Conservation (phyloP, 2,113 vertebrate genomes). For the Chlorodrepanis virens region DNA sequence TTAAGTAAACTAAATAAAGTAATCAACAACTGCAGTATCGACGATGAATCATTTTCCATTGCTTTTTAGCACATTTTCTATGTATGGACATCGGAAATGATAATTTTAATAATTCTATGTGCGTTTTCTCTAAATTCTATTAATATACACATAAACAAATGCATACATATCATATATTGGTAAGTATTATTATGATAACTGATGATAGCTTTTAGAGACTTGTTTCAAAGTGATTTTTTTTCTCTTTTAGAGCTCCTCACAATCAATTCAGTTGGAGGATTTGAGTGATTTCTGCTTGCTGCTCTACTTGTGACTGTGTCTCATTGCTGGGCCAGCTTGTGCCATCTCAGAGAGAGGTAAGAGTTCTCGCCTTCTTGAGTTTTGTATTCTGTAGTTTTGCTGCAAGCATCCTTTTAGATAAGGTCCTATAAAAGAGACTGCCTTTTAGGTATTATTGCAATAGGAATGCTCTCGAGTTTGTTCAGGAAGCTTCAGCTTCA, state of each 20-base stretch:
- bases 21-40: neutral
- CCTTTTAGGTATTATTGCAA: neutral
- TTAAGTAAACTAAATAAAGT: neutral
- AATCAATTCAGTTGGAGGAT: neutral
- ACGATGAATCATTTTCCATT: neutral
- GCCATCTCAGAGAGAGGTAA: conserved; percentile 8
- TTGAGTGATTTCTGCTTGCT: neutral
- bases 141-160: neutral
- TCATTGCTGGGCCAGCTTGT: neutral
- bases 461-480: neutral
- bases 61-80: neutral
- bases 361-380: neutral
- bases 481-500: neutral
- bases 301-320: neutral
- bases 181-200: neutral
- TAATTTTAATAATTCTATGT: neutral
- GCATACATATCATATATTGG: too few species aligned
- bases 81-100: neutral
- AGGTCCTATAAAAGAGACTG: neutral
- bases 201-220: neutral
- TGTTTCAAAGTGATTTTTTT: neutral
- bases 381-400: neutral
- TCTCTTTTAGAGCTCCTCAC: neutral
- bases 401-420: neutral
- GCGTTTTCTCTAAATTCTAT: neutral